phyloP scores from a whole-genome alignment of 2,113 vertebrate genomes.

The Heterocephalus glaber region DNA sequence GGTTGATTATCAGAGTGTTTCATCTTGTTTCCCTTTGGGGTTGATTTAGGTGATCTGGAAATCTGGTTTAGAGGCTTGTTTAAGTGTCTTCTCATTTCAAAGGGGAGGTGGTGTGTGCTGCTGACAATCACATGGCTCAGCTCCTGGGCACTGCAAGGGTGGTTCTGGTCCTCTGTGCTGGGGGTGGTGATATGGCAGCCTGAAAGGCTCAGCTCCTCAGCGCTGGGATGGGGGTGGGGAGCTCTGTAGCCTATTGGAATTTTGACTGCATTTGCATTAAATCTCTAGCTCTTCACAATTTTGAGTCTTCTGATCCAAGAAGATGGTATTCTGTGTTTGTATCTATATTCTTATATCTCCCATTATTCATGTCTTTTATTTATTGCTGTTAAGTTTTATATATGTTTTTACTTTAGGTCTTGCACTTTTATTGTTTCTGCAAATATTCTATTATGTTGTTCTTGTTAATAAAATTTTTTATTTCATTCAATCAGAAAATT shows the following conservation, averaged over 20 bases:
- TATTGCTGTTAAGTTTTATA: background rate
- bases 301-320: slow-evolving; percentile 2
- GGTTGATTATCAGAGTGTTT: no score
- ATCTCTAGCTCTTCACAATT: slow-evolving; percentile 27
- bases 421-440: background rate
- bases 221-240: no score
- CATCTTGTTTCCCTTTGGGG: no score
- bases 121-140: no score
- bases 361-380: slow-evolving; percentile 35
- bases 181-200: no score
- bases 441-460: slow-evolving; percentile 20
- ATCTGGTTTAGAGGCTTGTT: no score
- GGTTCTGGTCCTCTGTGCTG: no score
- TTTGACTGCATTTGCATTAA: slow-evolving; percentile 29
- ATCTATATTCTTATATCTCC: background rate
- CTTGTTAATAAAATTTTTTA: slow-evolving; percentile 30
- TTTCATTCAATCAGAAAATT: slow-evolving; percentile 19
- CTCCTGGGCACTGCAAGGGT: no score
- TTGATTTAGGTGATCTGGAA: no score
- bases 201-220: no score
- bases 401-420: background rate
- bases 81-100: no score
- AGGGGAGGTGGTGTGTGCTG: no score
- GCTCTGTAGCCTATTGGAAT: background rate
- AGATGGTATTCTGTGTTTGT: background rate